Evolutionary conservation across 2,113 vertebrate genomes (phyloP), one percentile per base, ranked within the genome.

Genomic region (Canis aureus): DNA sequence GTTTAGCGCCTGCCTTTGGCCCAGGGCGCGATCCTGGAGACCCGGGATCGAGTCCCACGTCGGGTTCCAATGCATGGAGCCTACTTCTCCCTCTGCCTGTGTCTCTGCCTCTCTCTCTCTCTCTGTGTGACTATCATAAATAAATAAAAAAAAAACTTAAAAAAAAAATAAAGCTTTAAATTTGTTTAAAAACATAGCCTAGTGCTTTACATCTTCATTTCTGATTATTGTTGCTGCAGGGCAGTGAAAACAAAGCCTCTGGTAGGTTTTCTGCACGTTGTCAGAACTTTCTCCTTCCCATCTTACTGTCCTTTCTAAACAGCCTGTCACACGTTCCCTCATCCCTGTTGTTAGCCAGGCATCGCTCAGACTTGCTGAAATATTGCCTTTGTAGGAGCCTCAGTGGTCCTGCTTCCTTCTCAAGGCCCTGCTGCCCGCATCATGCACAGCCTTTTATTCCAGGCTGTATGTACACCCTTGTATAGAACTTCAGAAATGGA

Each of bases 381-480:
- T 1, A 11, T 20, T 73, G 20, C 20, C 27, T 27, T 80, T 22
- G 16, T 35, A 23, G 22, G 78, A 59, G 27, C 35, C 35, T 29
- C 35, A 1, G 32, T 22, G 16, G 38, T 38, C 20, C 15, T 49
- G 15, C 53, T 38, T 53, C 38, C 16, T 60, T 57, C 80, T 60
- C 15, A 2, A n/a, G 27, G 0, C 2, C 9, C 53, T 55, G 8
- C 66, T 49, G 60, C 71, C 60, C 69, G 12, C 67, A 32, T 23
- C 43, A 2, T 16, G 43, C 17, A 13, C 53, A 35, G 10, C 62
- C 62, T 95, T 66, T 76, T 67, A 27, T 16, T 38, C 32, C 64
- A 17, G 49, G 32, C 17, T 8, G 1, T 0, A 23, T 8, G 1
- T 0, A 23, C 4, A 22, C 59, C 59, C 17, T 53, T 53, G 38